These are phyloP conservation scores for Caenorhabditis brenneri DNA, from an alignment of 1,140 invertebrate species.

Conservation along the genomic window DNA sequence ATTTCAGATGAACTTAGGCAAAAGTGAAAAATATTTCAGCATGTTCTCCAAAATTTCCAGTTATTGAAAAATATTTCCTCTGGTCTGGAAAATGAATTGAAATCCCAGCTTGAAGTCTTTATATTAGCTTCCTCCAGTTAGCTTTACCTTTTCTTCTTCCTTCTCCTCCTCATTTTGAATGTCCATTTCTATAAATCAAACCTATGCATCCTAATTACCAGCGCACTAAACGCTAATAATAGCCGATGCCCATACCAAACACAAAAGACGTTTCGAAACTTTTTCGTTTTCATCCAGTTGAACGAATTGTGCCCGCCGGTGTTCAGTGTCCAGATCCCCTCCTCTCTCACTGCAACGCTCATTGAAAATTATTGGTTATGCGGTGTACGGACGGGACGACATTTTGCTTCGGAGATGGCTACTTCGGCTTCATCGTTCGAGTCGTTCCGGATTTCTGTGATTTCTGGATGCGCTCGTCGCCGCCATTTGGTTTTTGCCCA, in stretches of 20 bases:
- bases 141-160: not conserved
- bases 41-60: too few relatives aligned
- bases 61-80: too few relatives aligned
- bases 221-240: slow-evolving; percentile 38
- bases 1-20: too few relatives aligned
- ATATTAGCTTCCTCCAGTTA: not conserved
- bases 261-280: slow-evolving; percentile 37
- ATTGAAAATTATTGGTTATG: slow-evolving; percentile 39
- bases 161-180: not conserved
- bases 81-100: too few relatives aligned
- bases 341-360: not conserved
- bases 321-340: not conserved
- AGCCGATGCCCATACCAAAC: slow-evolving; percentile 27
- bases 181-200: slow-evolving; percentile 35
- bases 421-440: not conserved
- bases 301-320: slow-evolving; percentile 5
- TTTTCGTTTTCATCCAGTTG: not conserved
- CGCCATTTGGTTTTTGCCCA: slow-evolving; percentile 10
- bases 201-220: slow-evolving; percentile 22
- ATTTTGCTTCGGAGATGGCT: not conserved
- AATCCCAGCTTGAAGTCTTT: too few relatives aligned
- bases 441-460: slow-evolving; percentile 34
- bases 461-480: slow-evolving; percentile 11
- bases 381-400: not conserved
- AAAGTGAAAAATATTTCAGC: too few relatives aligned